These are phyloP conservation scores for Hyles vespertilio DNA, from an alignment of 1,140 invertebrate genomes.

Conservation along the genomic window DNA sequence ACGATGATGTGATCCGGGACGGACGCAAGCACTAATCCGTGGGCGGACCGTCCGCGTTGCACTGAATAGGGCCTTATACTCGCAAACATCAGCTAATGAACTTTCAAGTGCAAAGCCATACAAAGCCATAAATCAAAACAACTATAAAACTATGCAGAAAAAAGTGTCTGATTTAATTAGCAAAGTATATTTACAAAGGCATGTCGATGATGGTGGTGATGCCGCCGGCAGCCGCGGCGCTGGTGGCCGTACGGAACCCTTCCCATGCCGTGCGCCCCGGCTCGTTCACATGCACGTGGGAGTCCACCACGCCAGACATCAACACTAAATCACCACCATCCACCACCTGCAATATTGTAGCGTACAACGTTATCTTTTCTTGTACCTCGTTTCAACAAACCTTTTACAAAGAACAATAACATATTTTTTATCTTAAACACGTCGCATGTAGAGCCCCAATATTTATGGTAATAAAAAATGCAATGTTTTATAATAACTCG, in stretches of 20 bases:
- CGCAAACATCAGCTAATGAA: too few species aligned
- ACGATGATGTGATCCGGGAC: too few species aligned
- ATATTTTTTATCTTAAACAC: too few species aligned
- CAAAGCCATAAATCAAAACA: background rate
- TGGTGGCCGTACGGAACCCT: conserved; percentile 82
- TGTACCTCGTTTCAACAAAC: too few species aligned
- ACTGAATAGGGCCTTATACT: too few species aligned
- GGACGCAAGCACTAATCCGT: too few species aligned
- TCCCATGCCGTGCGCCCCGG: conserved; percentile 87
- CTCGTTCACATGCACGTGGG: conserved; percentile 93
- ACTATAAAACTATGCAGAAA: background rate
- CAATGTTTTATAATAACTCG: too few species aligned
- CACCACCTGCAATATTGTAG: conserved; percentile 60
- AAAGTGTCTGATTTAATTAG: background rate
- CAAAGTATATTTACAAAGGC: conserved; percentile 77
- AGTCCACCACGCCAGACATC: conserved; percentile 90
- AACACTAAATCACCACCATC: conserved; percentile 79
- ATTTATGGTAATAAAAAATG: too few species aligned
- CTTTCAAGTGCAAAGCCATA: background rate
- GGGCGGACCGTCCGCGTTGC: too few species aligned
- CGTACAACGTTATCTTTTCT: too few species aligned
- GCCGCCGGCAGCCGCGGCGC: conserved; percentile 83
- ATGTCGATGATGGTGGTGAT: conserved; percentile 86
- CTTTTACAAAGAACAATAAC: too few species aligned
- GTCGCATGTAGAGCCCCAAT: too few species aligned